A percentile compares a stretch with the other conserved stretches of the same genome.
Evolutionary conservation across 53 echinoderm and acorn worm species (phyloP).

Genomic region (Hippasteria phrygiana): DNA sequence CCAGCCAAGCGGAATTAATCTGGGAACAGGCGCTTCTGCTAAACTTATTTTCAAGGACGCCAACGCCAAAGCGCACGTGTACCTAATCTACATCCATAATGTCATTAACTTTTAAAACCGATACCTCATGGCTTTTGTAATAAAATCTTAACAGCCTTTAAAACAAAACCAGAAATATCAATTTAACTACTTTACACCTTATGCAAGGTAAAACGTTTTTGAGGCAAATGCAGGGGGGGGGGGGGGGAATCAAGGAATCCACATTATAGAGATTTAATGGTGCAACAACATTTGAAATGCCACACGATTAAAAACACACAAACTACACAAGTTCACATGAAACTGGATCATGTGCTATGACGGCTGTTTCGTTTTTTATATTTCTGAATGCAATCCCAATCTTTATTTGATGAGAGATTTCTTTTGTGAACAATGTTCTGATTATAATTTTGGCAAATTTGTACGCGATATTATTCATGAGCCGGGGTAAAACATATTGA

Average conservation of each 20-base stretch:
- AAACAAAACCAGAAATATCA: too few relatives aligned
- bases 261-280: neutral
- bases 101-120: neutral
- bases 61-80: neutral
- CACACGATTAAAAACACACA: neutral
- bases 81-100: neutral
- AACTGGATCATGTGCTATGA: neutral
- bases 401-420: too few relatives aligned
- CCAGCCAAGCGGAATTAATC: neutral
- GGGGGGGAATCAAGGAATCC: too few relatives aligned
- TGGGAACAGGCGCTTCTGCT: neutral
- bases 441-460: too few relatives aligned
- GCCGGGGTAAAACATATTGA: too few relatives aligned
- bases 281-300: neutral
- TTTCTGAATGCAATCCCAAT: too few relatives aligned
- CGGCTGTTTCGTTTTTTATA: neutral
- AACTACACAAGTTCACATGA: neutral
- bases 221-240: too few relatives aligned
- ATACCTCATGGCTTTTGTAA: neutral
- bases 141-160: neutral
- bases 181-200: too few relatives aligned
- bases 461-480: too few relatives aligned
- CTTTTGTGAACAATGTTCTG: too few relatives aligned
- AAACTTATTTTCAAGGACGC: neutral
- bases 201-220: too few relatives aligned